Conservation (phyloP, 1,140 invertebrate genomes). For the Drosophila quadrilineata region DNA sequence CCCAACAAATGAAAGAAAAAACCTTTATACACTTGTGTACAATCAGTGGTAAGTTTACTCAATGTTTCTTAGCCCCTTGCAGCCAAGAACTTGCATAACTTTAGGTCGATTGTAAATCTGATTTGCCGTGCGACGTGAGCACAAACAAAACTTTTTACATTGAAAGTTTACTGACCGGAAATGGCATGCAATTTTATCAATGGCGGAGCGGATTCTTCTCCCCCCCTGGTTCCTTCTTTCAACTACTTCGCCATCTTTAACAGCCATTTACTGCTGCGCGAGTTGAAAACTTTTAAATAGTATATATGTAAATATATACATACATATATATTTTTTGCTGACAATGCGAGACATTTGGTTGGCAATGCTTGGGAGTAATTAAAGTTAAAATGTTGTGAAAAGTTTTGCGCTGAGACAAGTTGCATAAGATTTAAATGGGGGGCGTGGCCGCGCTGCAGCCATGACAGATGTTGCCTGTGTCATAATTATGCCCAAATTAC, state of each 20-base stretch:
- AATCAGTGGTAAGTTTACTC: no score
- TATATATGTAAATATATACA: not conserved
- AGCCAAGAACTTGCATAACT: conserved; percentile 55
- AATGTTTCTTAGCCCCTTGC: not conserved
- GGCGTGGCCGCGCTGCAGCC: conserved; percentile 22
- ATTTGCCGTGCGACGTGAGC: conserved; percentile 19
- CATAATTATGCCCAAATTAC: conserved; percentile 74
- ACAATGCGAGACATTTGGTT: conserved; percentile 33
- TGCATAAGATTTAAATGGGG: conserved; percentile 50
- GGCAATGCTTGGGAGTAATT: conserved; percentile 56
- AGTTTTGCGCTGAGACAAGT: conserved; percentile 51
- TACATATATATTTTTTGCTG: conserved; percentile 17
- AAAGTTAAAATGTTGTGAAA: conserved; percentile 55
- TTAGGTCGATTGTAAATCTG: conserved; percentile 42
- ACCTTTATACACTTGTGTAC: no score
- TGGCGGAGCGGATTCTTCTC: conserved; percentile 11
- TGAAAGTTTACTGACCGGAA: conserved; percentile 75
- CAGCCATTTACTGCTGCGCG: not conserved
- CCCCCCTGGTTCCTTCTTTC: not conserved
- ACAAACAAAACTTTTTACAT: conserved; percentile 49
- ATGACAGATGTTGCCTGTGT: conserved; percentile 55
- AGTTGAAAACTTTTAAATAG: not conserved
- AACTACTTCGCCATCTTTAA: not conserved
- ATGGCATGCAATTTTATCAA: conserved; percentile 75
- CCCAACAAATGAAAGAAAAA: not conserved